Evolutionary conservation across 2,888 invertebrate genomes (phyloP), one percentile per base, ranked within the genome.

Genomic region (Xanthia icteritia): DNA sequence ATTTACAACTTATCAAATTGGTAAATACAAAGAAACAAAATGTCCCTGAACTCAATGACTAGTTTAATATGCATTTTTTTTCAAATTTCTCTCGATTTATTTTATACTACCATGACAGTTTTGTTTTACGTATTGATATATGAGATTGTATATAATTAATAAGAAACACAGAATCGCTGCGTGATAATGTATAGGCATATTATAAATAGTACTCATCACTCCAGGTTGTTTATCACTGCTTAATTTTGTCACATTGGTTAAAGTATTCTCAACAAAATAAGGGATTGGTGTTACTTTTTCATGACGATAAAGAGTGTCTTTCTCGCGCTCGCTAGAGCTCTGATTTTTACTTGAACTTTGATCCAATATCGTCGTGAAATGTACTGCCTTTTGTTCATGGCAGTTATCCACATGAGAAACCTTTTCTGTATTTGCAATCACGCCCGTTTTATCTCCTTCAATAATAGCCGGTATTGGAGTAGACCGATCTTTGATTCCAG

Each of bases 161-260:
- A 97, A 90, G 89, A 96, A 93, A 94, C 97, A 97, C 89, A 97
- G 86, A 89, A 97, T 95, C 83, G 94, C 94, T 88, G 97, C 96
- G 89, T 97, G 96, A 93, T 97, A 97, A 93, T 97, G 97, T 91
- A 95, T 93, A 83, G 97, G 97, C 95, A 97, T 94, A 87, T 95
- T 96, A 91, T 93, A 95, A 89, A 97, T 93, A 91, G 92, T 92
- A 85, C 92, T 92, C 81, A 95, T 88, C 83, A 96, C 90, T 91
- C 96, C 94, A 74, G 87, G 89, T 65, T 89, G 91, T 88, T 91
- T 93, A 79, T 90, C 91, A 87, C 94, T 95, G 93, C 94, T 94
- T 92, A 89, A 66, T 89, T 92, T 93, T 64, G 89, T 88, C 84
- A 86, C 91, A 67, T 83, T 90, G 74, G 81, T 86, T 81, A 87